Base-by-base conservation (phyloP, 2,888 invertebrate species). In the Fragum sueziense region DNA sequence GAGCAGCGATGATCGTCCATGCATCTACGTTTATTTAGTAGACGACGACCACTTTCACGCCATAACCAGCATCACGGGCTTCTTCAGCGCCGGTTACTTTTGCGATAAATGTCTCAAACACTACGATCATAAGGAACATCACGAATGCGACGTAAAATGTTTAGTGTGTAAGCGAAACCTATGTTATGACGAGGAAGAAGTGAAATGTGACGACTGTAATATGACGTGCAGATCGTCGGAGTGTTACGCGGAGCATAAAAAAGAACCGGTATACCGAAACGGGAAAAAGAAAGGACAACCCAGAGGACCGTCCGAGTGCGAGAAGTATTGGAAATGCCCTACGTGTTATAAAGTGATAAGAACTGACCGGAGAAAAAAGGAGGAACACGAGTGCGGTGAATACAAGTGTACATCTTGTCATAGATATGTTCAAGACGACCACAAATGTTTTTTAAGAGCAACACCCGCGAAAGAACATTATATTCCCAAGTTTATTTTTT, bases 11-110 rank as follows among this genome's bases (percentile, higher is more conserved):
- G 47, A 76, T 41, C 51, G 70, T 25, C 77, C 74, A 14, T 67
- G 72, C 37, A 71, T 80, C 2, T 77, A 77, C 62, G 37, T 80
- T 2, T 80, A 80, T 27, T 69, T 80, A 27, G 74, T 78, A 47
- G 78, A 74, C 25, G 74, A 75, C 37, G 51, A 74, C 31, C 76
- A 79, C 41, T 74, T 81, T 69, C 62, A 81, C 47, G 34, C 61
- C 51, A 68, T 82, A 14, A 73, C 47, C 1, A 59, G 51, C 17
- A 71, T 75, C n/a, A 71, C 74, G 4, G 74, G 77, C n/a, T 80
- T 77, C 71, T 77, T 80, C 69, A 71, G 71, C 33, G 70, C 76
- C 54, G 57, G 11, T 6, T 76, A 76, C 25, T 78, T 78, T 33
- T 78, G 78, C 33, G 14, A 41, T 29, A 37, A 33, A 17, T 74